Base-by-base conservation (phyloP, 2,888 invertebrate genomes). In the Diabrotica balteata region DNA sequence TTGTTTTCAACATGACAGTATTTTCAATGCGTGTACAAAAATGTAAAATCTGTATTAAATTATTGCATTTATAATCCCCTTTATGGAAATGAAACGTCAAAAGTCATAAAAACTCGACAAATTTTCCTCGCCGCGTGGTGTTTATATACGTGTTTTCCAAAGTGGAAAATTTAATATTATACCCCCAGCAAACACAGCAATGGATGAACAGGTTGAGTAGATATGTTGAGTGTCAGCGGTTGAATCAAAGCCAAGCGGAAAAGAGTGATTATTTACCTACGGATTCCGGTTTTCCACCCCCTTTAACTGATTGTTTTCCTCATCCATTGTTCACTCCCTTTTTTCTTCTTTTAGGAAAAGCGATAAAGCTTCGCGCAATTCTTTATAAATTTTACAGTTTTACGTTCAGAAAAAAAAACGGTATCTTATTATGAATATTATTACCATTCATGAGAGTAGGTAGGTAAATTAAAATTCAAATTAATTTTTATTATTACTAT, bases 231-330 rank as follows among this genome's bases (percentile, higher is more conserved):
- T 51, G 51, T 51, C 51, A 51, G 51, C 11, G 51, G 51, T 51
- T 11, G 51, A 51, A 51, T 51, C 51, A 51, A 51, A 51, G 51
- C 51, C 51, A 51, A 17, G 51, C 8, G 7, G 51, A 51, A 51
- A 51, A 22, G 51, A 22, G 51, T 51, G 51, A 51, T 51, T 51
- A 51, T 51, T 51, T 51, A 51, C 51, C 51, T 51, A 51, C 51
- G 22, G n/a, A 8, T 11, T 51, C 7, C 51, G n/a, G 51, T 51
- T 51, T 51, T 51, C n/a, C 51, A 11, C 51, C 17, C 22, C 7
- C 17, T 32, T 32, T 32, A 51, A 51, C 51, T n/a, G 11, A 22
- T 51, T 51, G 51, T 51, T 22, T 22, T 11, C 51, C 51, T 51
- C 9, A 17, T 51, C 22, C 51, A 7, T 51, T 11, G 22, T n/a